Evolutionary conservation across 2,113 vertebrate genomes (phyloP).

Genomic region (Tor tambroides): DNA sequence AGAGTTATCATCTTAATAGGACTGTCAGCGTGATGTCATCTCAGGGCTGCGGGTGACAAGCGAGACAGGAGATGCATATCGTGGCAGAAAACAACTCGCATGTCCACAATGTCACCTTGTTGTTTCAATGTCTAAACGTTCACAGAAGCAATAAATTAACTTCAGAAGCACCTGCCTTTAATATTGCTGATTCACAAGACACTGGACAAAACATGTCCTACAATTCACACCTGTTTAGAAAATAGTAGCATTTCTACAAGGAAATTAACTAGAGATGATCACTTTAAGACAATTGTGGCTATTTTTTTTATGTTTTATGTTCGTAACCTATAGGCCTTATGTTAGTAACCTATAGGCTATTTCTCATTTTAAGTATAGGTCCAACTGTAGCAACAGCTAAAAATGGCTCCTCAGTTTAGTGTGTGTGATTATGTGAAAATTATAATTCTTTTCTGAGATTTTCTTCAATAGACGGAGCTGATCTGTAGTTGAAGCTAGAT

Average conservation of each 20-base stretch:
- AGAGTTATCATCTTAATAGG: constrained; percentile 65
- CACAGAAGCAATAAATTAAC: not conserved
- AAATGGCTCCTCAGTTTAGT: not conserved
- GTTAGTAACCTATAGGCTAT: not conserved
- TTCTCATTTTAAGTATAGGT: not conserved
- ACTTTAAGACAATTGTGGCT: too few relatives aligned
- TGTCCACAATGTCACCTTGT: constrained; percentile 52
- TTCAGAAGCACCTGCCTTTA: not conserved
- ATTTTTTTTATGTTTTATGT: too few relatives aligned
- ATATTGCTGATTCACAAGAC: not conserved
- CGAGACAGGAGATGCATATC: constrained; percentile 62
- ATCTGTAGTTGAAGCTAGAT: not conserved
- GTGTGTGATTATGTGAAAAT: not conserved
- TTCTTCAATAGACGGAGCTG: not conserved
- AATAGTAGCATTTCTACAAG: not conserved
- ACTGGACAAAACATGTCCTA: not conserved
- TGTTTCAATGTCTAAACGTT: not conserved
- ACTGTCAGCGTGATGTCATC: constrained; percentile 64
- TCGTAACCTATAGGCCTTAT: too few relatives aligned
- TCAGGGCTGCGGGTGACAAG: constrained; percentile 54
- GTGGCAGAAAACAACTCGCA: constrained; percentile 55
- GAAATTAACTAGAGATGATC: not conserved
- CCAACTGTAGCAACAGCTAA: not conserved
- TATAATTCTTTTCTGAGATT: not conserved
- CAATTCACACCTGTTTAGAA: not conserved